Percentiles rank a stretch among this genome's conserved stretches.
Conservation (phyloP, 1,140 invertebrate genomes). For the Nephila pilipes region DNA sequence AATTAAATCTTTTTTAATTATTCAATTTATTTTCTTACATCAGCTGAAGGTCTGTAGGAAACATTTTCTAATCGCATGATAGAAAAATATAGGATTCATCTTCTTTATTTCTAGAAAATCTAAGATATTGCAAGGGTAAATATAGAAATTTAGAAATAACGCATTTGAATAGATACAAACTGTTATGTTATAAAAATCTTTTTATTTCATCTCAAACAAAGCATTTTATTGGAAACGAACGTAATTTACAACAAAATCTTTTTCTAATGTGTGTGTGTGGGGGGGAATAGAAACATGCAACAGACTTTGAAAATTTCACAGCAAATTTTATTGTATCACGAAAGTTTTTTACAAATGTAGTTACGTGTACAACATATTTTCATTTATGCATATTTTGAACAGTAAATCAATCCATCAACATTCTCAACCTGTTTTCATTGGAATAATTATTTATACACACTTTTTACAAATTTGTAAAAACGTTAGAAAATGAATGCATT, state of each 20-base stretch:
- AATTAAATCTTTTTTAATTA: too few relatives aligned
- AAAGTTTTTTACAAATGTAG: not conserved
- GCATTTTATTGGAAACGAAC: not conserved
- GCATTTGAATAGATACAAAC: too few relatives aligned
- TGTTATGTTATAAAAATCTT: not conserved
- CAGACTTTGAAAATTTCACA: not conserved
- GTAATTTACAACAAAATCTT: not conserved
- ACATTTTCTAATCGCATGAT: not conserved
- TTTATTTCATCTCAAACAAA: not conserved
- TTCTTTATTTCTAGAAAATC: not conserved
- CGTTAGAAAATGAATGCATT: too few relatives aligned
- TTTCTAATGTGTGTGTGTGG: not conserved
- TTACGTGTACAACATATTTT: not conserved
- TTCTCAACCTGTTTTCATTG: not conserved
- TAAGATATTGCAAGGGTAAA: not conserved
- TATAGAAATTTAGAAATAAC: not conserved
- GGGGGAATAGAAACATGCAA: not conserved
- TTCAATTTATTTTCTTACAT: rapidly evolving
- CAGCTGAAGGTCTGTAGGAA: not conserved
- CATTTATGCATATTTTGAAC: not conserved
- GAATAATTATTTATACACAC: too few relatives aligned
- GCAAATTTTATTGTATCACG: not conserved
- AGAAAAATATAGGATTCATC: not conserved
- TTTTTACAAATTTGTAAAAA: too few relatives aligned
- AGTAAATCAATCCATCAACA: not conserved